These are phyloP conservation scores for Pedetes capensis DNA, from an alignment of 2,113 vertebrate species.

Conservation along the genomic window DNA sequence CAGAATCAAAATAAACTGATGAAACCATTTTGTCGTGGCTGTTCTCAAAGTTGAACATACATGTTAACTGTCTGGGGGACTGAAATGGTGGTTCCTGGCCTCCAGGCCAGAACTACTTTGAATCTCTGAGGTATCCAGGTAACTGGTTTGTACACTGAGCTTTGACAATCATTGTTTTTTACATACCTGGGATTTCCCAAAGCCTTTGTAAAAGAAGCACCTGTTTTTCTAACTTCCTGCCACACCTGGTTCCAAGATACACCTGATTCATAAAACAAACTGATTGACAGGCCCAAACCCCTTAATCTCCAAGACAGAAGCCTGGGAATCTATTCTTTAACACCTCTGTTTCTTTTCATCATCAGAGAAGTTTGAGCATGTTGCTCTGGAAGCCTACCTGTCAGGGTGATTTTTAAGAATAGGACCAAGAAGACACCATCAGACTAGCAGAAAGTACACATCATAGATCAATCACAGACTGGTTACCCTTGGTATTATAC, in stretches of 20 bases:
- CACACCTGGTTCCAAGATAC: neutral
- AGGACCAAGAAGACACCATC: neutral
- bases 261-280: neutral
- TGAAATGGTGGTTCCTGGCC: neutral
- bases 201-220: neutral
- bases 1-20: neutral
- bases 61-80: neutral
- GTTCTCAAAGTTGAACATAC: neutral
- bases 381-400: neutral
- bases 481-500: neutral
- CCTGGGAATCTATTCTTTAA: neutral
- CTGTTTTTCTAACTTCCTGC: neutral
- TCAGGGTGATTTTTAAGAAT: neutral
- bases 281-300: neutral
- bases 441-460: neutral
- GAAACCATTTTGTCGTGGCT: neutral
- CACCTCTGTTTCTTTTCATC: neutral
- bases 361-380: neutral
- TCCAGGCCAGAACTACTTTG: neutral
- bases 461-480: neutral
- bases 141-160: neutral
- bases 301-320: neutral
- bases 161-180: neutral
- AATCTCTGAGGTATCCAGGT: neutral
- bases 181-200: neutral